Evolutionary conservation across 2,113 vertebrate species (phyloP).

Genomic region (Mesitornis unicolor): DNA sequence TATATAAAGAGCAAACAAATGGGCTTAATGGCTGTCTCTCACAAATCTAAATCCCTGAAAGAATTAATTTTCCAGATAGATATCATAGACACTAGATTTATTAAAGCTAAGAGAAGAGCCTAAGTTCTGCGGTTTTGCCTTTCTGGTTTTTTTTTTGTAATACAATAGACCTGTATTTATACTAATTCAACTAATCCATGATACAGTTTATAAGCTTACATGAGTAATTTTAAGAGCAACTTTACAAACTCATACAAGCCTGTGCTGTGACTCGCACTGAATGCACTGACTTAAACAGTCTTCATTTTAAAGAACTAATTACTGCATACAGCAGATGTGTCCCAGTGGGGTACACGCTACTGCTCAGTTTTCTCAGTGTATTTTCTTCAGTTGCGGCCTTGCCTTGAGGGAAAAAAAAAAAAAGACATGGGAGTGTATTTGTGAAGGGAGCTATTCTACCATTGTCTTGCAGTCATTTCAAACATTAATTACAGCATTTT

Average conservation of each 20-base stretch:
- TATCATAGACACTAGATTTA: neutral
- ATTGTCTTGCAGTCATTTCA: neutral
- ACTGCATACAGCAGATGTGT: neutral
- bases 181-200: neutral
- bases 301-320: neutral
- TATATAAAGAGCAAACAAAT: neutral
- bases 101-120: neutral
- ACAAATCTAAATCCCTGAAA: neutral
- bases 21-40: neutral
- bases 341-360: neutral
- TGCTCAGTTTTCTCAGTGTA: neutral
- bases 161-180: neutral
- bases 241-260: neutral
- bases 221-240: neutral
- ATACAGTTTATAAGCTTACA: neutral
- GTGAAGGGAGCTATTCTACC: neutral
- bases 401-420: neutral
- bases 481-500: neutral
- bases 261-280: neutral
- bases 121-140: neutral
- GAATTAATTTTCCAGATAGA: neutral
- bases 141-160: neutral
- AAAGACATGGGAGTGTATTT: neutral
- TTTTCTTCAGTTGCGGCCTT: neutral
- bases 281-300: neutral